These are phyloP conservation scores for Pilophorus perplexus DNA, from an alignment of 2,888 invertebrate genomes.

Conservation along the genomic window DNA sequence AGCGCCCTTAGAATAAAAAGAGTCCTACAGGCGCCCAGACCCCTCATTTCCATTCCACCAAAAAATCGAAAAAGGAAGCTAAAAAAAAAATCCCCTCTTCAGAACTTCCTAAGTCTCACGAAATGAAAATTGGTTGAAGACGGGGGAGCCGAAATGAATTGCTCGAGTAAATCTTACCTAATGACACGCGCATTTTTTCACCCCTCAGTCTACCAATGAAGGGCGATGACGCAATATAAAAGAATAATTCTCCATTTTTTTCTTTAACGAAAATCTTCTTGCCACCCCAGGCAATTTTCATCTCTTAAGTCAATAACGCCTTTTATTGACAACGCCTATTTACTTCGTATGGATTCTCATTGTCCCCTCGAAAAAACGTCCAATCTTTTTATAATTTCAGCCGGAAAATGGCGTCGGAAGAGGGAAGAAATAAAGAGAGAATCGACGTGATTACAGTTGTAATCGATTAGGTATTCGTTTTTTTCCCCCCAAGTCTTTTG, in stretches of 20 bases:
- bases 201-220: constrained; percentile 26
- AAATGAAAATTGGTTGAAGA: constrained; percentile 39
- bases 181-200: constrained; percentile 44
- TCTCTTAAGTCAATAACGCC: constrained; percentile 28
- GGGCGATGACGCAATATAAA: constrained; percentile 29
- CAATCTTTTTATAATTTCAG: too few relatives aligned
- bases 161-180: constrained; percentile 47
- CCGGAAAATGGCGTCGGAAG: too few relatives aligned
- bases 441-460: too few relatives aligned
- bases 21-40: background rate
- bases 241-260: constrained; percentile 22
- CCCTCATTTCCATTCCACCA: background rate
- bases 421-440: too few relatives aligned
- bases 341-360: constrained; percentile 25
- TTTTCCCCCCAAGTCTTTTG: background rate
- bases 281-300: background rate
- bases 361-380: too few relatives aligned
- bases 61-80: too few relatives aligned
- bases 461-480: too few relatives aligned
- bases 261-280: background rate
- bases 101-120: constrained; percentile 11
- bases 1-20: constrained; percentile 33
- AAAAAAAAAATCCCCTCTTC: constrained; percentile 12
- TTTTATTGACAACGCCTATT: constrained; percentile 26
- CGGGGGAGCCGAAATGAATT: constrained; percentile 27